Evolutionary conservation across 2,113 vertebrate genomes (phyloP), one percentile per base, ranked within the genome.

Genomic region (Crotalus tigris): DNA sequence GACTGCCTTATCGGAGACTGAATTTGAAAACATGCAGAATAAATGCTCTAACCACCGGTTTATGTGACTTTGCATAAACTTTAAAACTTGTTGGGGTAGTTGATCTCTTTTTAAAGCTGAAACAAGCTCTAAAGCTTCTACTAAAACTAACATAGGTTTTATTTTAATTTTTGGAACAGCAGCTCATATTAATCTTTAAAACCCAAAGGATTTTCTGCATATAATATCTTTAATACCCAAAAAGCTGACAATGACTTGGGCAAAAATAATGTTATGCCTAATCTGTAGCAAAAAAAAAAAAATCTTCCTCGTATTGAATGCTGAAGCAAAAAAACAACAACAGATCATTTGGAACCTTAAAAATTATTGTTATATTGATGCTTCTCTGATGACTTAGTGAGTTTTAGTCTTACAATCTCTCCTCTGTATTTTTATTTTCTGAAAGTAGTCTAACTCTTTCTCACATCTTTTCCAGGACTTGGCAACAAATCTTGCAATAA

Each of bases 361-460:
- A 89, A 91, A 85, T 13, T 85, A 21, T 58, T 39, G 26, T 21
- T 89, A 92, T 92, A 92, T 46, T 2, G 90, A 88, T 39, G 11
- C 44, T 89, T 87, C 91, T 33, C 57, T 33, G 0, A 23, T 58
- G 11, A 21, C 93, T 94, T 91, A 92, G 54, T 86, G 33, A 88
- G 10, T 39, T 33, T 39, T 23, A 90, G 61, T 0, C 0, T 92
- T 93, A 93, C 90, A 1, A 0, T 46, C 57, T 33, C 1, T 11
- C 75, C 91, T 94, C 90, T 94, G 92, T 33, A 89, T n/a, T 93
- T 94, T 94, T 93, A 86, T 87, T 87, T 91, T 96, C 92, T 57
- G 29, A n/a, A 86, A 94, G 24, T 29, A 92, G 17, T 4, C 11
- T 93, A 87, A 39, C 90, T 57, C 54, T 49, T 24, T 54, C 44